phyloP scores from a whole-genome alignment of 2,797 vertebrate species.

The Centropyge bicolor region DNA sequence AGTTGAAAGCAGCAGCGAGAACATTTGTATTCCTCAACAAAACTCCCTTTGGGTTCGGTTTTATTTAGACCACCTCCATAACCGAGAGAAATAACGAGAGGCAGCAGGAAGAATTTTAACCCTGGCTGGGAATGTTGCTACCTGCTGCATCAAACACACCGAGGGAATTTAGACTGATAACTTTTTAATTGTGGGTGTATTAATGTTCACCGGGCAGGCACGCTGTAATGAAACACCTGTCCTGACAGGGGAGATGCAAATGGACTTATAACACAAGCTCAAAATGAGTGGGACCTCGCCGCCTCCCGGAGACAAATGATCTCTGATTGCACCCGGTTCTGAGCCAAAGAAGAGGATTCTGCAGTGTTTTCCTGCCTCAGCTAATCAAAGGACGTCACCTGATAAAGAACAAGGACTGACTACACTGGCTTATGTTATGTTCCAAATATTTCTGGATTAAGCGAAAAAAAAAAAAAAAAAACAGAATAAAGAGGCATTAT shows the following conservation, averaged over 20 bases:
- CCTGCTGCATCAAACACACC: constrained; percentile 21
- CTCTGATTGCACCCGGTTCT: neutral
- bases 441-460: constrained; percentile 37
- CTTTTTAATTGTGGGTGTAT: constrained; percentile 58
- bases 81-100: constrained; percentile 42
- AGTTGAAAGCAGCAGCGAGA: constrained; percentile 50
- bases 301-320: constrained; percentile 23
- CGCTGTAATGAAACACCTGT: constrained; percentile 28
- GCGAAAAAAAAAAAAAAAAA: neutral
- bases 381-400: constrained; percentile 45
- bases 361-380: constrained; percentile 22
- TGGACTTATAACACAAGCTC: constrained; percentile 20
- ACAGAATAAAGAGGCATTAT: constrained; percentile 35
- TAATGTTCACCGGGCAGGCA: constrained; percentile 45
- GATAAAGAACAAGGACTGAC: constrained; percentile 18
- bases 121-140: constrained; percentile 35
- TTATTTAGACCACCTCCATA: constrained; percentile 66
- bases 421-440: constrained; percentile 4
- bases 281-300: constrained; percentile 12
- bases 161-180: constrained; percentile 36
- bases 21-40: constrained; percentile 65
- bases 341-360: constrained; percentile 5
- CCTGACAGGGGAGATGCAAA: constrained; percentile 31
- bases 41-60: constrained; percentile 46
- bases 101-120: constrained; percentile 37